Base-by-base conservation (phyloP, 1,140 invertebrate species). In the Patella vulgata region DNA sequence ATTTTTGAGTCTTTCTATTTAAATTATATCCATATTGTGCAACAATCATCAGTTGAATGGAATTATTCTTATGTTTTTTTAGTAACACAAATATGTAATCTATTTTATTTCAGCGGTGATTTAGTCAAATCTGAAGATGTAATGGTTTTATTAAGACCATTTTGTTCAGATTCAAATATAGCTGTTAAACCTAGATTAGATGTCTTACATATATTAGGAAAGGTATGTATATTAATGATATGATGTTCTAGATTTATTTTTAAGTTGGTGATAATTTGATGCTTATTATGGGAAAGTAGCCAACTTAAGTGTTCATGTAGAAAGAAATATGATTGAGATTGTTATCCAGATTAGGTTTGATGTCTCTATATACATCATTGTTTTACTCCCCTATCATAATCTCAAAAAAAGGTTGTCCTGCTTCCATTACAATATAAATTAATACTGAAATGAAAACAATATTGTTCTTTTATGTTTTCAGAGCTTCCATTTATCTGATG, bases 171-270 rank as follows among this genome's bases (percentile, higher is more conserved):
- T 52, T 44, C 63, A 12, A 60, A 52, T 55, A 59, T 82, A 11
- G 51, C 63, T 48, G 73, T 78, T 9, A 62, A 77, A 48, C 69
- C 73, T 8, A 57, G 78, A 46, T 70, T 80, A 17, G 69, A 75
- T 59, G 68, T 80, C 2, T 60, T 82, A 23, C 54, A 72, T 47
- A 69, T 78, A 21, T 56, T 82, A 5, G 78, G 79, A 64, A 73
- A 80, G 75, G 79, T 81, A 47, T 54, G 27, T 5, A 30, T 30
- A n/a, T 30, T 40, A 28, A 47, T 55, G 19, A 31, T 56, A 14
- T 0, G 3, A 27, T 6, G 1, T 53, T 53, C 39, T 17, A 19
- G 14, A 11, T 33, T 36, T 12, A 30, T 3, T 17, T 8, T 53
- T 19, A 33, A 12, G 12, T 48, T 48, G 12, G 12, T 48, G 12